A percentile compares a stretch with the other conserved stretches of the same genome.
These are phyloP conservation scores for Lasioglossum malachurum DNA, from an alignment of 2,888 invertebrate species.

Conservation along the genomic window DNA sequence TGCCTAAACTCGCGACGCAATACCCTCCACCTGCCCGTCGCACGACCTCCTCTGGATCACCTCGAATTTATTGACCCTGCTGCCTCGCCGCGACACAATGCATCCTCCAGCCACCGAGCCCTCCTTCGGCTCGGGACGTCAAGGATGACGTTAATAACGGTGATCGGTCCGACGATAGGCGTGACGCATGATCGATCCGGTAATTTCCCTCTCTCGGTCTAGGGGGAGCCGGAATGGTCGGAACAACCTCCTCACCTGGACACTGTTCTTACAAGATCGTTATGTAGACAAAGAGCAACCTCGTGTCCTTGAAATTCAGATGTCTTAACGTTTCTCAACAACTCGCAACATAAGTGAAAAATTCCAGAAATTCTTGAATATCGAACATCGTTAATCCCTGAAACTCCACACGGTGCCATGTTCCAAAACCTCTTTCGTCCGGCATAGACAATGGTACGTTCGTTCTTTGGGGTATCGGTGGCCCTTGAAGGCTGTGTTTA, in stretches of 20 bases:
- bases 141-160: constrained; percentile 18
- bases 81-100: constrained; percentile 24
- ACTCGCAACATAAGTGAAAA: background rate
- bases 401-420: background rate
- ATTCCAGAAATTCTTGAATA: background rate
- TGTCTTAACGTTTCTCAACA: background rate
- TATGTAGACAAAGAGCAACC: background rate
- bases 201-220: background rate
- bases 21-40: constrained; percentile 62
- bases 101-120: background rate
- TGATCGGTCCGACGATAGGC: constrained; percentile 15
- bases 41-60: constrained; percentile 54
- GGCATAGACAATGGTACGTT: background rate
- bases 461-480: background rate
- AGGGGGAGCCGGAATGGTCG: background rate
- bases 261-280: background rate
- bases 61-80: constrained; percentile 53
- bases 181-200: constrained; percentile 10
- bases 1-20: constrained; percentile 62
- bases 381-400: background rate
- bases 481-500: background rate
- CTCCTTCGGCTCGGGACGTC: background rate
- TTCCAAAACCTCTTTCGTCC: background rate
- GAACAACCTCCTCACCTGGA: background rate
- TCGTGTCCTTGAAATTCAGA: background rate